Evolutionary conservation across 2,888 invertebrate species (phyloP).

Genomic region (Cataglyphis albicans): DNA sequence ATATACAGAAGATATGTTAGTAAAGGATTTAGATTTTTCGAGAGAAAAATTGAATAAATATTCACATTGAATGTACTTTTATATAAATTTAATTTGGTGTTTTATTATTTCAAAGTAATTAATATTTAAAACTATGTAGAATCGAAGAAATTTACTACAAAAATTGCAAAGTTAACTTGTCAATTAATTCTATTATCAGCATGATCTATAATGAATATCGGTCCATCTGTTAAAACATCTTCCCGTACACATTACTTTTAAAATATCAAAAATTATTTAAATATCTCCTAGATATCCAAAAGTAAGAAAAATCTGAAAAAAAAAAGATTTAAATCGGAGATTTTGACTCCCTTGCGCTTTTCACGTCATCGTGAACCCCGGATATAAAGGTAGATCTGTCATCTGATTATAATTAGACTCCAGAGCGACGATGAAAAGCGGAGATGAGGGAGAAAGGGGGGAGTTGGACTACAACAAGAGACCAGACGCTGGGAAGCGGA

Average conservation of each 20-base stretch:
- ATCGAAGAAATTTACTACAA: background rate
- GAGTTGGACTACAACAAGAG: slow-evolving; percentile 44
- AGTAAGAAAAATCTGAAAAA: background rate
- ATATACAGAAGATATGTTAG: background rate
- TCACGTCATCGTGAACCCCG: slow-evolving; percentile 19
- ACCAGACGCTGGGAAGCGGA: slow-evolving; percentile 54
- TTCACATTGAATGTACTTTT: background rate
- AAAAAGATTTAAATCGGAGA: slow-evolving; percentile 6
- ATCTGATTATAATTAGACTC: slow-evolving; percentile 68
- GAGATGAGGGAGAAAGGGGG: background rate
- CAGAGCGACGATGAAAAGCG: slow-evolving; percentile 14
- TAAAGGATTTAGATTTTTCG: slow-evolving; percentile 8
- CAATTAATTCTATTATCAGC: background rate
- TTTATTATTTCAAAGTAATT: slow-evolving; percentile 12
- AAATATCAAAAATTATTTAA: background rate
- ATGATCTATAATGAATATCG: background rate
- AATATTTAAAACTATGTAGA: background rate
- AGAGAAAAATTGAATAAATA: background rate
- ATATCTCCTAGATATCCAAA: background rate
- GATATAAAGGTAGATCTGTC: slow-evolving; percentile 18
- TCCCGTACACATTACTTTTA: background rate
- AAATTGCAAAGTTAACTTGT: background rate
- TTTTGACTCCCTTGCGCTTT: background rate
- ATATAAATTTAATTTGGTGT: background rate
- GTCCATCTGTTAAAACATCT: background rate